Percentiles rank a stretch among this genome's conserved stretches.
These are phyloP conservation scores for Lycaena phlaeas DNA, from an alignment of 2,888 invertebrate species.

Conservation along the genomic window DNA sequence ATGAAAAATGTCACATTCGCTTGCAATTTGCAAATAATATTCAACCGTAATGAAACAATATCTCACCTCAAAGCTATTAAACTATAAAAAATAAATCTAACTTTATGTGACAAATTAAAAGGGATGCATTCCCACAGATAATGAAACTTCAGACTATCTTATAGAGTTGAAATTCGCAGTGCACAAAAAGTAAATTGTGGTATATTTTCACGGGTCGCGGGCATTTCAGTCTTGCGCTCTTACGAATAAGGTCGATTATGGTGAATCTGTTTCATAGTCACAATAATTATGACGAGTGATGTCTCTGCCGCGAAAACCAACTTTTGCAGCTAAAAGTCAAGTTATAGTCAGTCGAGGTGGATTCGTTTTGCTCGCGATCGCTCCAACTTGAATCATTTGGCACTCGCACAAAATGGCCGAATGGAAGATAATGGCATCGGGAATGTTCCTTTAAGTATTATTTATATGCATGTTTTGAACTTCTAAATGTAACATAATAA, in stretches of 20 bases:
- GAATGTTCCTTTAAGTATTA: constrained; percentile 7
- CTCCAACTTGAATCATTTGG: constrained; percentile 10
- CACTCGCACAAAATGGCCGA: constrained; percentile 9
- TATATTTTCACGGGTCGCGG: too few relatives aligned
- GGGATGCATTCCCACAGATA: constrained; percentile 2
- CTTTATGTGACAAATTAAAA: constrained; percentile 25
- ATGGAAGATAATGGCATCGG: constrained; percentile 10
- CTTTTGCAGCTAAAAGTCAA: constrained; percentile 14
- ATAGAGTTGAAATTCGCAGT: too few relatives aligned
- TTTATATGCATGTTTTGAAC: too few relatives aligned
- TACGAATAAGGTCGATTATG: not conserved
- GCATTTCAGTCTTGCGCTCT: too few relatives aligned
- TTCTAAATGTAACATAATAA: too few relatives aligned
- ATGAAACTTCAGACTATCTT: too few relatives aligned
- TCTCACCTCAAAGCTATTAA: constrained; percentile 18
- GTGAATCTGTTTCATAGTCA: constrained; percentile 9
- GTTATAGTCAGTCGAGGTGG: constrained; percentile 14
- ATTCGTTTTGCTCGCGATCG: constrained; percentile 11
- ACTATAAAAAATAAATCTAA: constrained; percentile 22
- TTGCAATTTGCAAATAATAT: not conserved
- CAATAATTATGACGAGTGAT: constrained; percentile 24
- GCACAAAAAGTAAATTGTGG: too few relatives aligned
- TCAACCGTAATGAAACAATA: constrained; percentile 13
- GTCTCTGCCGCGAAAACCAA: constrained; percentile 15
- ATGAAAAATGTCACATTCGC: too few relatives aligned